These are phyloP conservation scores for Bolinopsis microptera DNA, from an alignment of 37 sponge, comb jelly and placozoan species.

Conservation along the genomic window DNA sequence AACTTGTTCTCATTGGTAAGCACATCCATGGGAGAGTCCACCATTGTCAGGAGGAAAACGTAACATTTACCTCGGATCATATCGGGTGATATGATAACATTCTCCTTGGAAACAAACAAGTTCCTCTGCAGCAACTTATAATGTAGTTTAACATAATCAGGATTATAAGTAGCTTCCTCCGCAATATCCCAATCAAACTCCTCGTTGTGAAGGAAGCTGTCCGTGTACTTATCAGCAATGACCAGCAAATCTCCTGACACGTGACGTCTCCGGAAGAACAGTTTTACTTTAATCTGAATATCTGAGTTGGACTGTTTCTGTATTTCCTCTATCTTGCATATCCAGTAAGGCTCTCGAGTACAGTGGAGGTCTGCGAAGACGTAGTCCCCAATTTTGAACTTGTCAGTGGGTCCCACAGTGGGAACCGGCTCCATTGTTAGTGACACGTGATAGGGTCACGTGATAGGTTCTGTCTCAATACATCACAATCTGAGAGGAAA, in stretches of 20 bases:
- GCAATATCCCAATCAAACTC: conserved; percentile 36
- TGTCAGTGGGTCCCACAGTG: no score
- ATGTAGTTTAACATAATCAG: conserved; percentile 10
- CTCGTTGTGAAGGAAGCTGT: conserved; percentile 17
- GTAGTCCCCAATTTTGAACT: conserved; percentile 49
- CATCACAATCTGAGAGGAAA: no score
- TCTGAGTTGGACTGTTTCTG: neutral
- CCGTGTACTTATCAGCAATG: conserved; percentile 43
- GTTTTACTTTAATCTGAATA: conserved; percentile 36
- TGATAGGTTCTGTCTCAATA: no score
- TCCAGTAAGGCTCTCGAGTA: conserved; percentile 10
- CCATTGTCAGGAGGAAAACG: conserved; percentile 24
- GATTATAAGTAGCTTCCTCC: neutral
- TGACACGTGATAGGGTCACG: no score
- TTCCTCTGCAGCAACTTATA: neutral
- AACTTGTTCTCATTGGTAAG: conserved; percentile 12
- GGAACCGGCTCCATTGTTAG: neutral
- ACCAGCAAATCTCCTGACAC: neutral
- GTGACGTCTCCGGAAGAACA: conserved; percentile 8
- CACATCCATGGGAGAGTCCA: conserved; percentile 25
- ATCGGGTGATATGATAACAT: neutral
- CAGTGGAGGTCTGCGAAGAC: neutral
- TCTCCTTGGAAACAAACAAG: conserved; percentile 34
- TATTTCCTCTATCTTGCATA: conserved; percentile 51
- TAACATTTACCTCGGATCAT: conserved; percentile 32